These are phyloP conservation scores for Volucella inflata DNA, from an alignment of 2,888 invertebrate species.

Conservation along the genomic window DNA sequence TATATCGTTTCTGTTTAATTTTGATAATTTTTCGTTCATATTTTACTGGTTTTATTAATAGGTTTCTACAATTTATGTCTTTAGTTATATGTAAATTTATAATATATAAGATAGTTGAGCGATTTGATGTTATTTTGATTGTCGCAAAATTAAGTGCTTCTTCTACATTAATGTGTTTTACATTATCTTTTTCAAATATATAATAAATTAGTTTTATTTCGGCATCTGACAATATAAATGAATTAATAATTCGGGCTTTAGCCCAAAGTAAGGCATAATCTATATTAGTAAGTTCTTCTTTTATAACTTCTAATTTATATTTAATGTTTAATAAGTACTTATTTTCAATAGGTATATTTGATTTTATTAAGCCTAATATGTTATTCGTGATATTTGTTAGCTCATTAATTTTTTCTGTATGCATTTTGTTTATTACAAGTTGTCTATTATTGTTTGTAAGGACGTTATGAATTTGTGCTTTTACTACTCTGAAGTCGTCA, in stretches of 20 bases:
- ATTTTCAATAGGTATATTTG: conserved; percentile 17
- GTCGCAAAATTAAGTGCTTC: conserved; percentile 3
- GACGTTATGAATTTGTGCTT: conserved; percentile 29
- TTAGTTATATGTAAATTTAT: too few species aligned
- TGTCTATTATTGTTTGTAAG: conserved; percentile 53
- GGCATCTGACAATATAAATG: conserved; percentile 57
- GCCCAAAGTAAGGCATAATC: conserved; percentile 66
- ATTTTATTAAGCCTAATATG: conserved; percentile 33
- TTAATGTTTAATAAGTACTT: conserved; percentile 33
- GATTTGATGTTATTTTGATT: conserved; percentile 6
- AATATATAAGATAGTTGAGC: too few species aligned
- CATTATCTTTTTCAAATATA: neutral
- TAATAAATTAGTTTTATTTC: conserved; percentile 52
- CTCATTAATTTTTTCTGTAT: conserved; percentile 42
- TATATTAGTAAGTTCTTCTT: conserved; percentile 57
- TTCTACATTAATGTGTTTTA: neutral
- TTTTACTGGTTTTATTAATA: too few species aligned
- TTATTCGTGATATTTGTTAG: conserved; percentile 53
- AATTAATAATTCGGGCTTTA: conserved; percentile 57
- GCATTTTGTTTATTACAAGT: conserved; percentile 57
- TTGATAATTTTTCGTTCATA: too few species aligned
- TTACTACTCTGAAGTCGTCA: conserved; percentile 53
- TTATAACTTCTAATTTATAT: conserved; percentile 59
- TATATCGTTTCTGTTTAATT: too few species aligned
- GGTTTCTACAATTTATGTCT: too few species aligned